phyloP scores from a whole-genome alignment of 2,888 invertebrate genomes.

The Elmis aenea region DNA sequence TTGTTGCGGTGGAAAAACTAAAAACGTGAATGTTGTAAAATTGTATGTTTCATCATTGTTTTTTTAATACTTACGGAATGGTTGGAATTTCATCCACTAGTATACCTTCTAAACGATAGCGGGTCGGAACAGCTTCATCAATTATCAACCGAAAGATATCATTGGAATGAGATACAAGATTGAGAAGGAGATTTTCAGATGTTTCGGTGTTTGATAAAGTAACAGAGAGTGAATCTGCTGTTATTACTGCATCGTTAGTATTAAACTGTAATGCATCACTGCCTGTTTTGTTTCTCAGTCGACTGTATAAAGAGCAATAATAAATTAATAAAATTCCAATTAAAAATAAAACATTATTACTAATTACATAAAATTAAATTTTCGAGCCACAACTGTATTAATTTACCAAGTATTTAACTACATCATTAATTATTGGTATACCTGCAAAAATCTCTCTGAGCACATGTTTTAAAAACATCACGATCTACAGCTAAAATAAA shows the following conservation, averaged over 20 bases:
- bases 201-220: background rate
- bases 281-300: background rate
- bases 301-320: background rate
- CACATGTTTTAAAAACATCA: conserved; percentile 83
- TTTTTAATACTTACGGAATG: no score
- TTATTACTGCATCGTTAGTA: background rate
- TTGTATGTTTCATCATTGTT: no score
- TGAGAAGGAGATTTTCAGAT: background rate
- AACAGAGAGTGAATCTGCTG: background rate
- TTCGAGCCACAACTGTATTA: no score
- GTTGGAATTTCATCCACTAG: conserved; percentile 42
- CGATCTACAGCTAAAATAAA: conserved; percentile 61
- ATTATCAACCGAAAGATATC: conserved; percentile 73
- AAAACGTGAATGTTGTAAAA: no score
- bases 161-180: conserved; percentile 55
- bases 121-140: conserved; percentile 71
- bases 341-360: no score
- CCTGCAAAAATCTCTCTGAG: conserved; percentile 88
- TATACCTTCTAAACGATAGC: conserved; percentile 46
- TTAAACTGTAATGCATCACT: background rate
- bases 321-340: background rate
- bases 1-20: no score
- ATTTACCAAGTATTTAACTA: no score
- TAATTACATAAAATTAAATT: no score
- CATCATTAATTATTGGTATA: no score